phyloP scores from a whole-genome alignment of 2,888 invertebrate genomes.

The Elysia crispata region DNA sequence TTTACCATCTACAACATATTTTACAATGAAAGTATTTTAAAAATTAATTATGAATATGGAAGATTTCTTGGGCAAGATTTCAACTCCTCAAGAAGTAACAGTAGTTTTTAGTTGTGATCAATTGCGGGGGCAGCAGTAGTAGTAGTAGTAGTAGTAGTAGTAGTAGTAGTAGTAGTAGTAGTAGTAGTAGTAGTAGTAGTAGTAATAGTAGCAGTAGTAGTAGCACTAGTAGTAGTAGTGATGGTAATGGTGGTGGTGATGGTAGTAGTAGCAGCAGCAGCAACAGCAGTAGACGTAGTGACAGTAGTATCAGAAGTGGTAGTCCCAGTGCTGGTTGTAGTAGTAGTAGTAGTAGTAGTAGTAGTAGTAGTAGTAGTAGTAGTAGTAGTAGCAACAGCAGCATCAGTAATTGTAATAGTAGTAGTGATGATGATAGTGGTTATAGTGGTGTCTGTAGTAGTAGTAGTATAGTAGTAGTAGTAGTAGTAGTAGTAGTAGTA shows the following conservation, averaged over 20 bases:
- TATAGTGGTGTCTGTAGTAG: no score
- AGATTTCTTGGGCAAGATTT: slow-evolving; percentile 5
- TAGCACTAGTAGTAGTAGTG: no score
- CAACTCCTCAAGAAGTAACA: neutral
- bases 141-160: neutral
- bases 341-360: no score
- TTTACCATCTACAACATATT: no score
- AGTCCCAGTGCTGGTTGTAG: no score
- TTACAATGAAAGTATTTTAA: no score
- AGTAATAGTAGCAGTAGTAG: neutral
- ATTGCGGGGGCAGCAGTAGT: neutral
- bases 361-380: neutral
- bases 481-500: no score
- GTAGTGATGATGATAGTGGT: neutral
- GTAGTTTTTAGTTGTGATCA: neutral
- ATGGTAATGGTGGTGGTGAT: neutral
- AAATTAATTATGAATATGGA: no score
- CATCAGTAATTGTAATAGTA: neutral
- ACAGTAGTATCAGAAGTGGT: no score
- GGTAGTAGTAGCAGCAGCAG: no score
- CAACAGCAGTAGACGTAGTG: no score
- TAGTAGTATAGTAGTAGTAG: no score
- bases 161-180: neutral
- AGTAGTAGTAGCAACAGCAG: neutral
- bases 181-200: neutral